These are phyloP conservation scores for Ceratina calcarata DNA, from an alignment of 1,140 invertebrate genomes.

Conservation along the genomic window DNA sequence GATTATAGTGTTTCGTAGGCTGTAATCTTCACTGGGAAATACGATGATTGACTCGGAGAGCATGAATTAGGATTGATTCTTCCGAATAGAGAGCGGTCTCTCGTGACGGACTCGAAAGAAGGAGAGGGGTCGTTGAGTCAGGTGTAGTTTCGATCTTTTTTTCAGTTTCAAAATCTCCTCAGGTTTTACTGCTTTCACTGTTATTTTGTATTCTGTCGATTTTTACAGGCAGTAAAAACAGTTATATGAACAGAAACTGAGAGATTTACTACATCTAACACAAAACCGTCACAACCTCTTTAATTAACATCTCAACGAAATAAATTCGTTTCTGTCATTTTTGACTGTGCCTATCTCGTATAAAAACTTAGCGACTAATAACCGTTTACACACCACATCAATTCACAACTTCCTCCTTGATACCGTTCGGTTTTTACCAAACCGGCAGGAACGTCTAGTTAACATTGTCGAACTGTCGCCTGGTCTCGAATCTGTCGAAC, in stretches of 20 bases:
- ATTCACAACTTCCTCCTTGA: neutral
- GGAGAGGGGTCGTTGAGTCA: neutral
- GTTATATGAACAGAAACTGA: no score
- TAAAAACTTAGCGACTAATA: no score
- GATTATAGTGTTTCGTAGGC: slow-evolving; percentile 36
- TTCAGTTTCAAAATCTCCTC: neutral
- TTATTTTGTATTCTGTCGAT: no score
- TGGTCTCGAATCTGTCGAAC: slow-evolving; percentile 8
- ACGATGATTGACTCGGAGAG: slow-evolving; percentile 35
- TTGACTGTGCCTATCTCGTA: no score
- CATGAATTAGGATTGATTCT: slow-evolving; percentile 44
- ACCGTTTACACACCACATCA: neutral
- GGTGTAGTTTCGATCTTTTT: neutral
- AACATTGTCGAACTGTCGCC: neutral
- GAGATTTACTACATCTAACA: no score
- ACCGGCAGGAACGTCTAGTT: neutral
- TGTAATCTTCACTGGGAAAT: slow-evolving; percentile 38
- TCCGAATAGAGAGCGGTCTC: neutral
- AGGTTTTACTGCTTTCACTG: no score
- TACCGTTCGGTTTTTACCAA: neutral
- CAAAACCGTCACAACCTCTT: no score
- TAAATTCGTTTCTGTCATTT: no score
- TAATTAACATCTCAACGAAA: no score
- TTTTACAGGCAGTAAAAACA: no score
- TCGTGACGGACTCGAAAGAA: neutral